These are phyloP conservation scores for Corella eumyota DNA, from an alignment of 23 tunicate species.

Conservation along the genomic window DNA sequence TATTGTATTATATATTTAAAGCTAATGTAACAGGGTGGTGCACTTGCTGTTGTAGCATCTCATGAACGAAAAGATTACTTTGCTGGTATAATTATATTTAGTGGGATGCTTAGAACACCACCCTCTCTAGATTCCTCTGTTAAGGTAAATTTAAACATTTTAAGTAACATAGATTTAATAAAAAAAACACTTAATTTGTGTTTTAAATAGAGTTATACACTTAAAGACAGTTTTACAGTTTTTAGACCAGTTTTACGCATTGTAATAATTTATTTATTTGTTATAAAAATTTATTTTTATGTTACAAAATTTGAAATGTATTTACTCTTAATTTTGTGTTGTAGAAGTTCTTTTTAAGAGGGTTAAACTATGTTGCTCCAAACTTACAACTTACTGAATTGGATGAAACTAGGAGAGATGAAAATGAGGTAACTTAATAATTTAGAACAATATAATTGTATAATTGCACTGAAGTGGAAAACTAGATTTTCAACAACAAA, in stretches of 20 bases:
- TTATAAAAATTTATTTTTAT: too few species aligned
- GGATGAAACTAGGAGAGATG: constrained; percentile 23
- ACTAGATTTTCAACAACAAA: too few species aligned
- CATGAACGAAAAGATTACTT: constrained; percentile 24
- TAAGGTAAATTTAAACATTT: constrained; percentile 44
- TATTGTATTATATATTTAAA: too few species aligned
- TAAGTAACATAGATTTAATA: too few species aligned
- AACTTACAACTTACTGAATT: constrained; percentile 12
- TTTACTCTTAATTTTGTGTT: constrained; percentile 6
- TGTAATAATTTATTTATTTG: too few species aligned
- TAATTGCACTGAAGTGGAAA: too few species aligned
- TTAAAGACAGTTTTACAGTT: too few species aligned
- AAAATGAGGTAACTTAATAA: constrained; percentile 23
- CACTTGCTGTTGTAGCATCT: constrained; percentile 44
- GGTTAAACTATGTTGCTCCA: constrained; percentile 13
- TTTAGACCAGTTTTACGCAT: too few species aligned
- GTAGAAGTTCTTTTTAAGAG: constrained; percentile 21
- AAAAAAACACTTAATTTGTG: too few species aligned
- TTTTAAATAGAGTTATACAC: too few species aligned
- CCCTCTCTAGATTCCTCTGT: constrained; percentile 40
- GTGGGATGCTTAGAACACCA: constrained; percentile 26
- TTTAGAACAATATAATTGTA: too few species aligned
- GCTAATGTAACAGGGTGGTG: constrained; percentile 50
- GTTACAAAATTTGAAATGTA: too few species aligned
- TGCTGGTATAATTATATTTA: constrained; percentile 35